Evolutionary conservation across 2,113 vertebrate species (phyloP).

Genomic region (Boulengerochromis microlepis): DNA sequence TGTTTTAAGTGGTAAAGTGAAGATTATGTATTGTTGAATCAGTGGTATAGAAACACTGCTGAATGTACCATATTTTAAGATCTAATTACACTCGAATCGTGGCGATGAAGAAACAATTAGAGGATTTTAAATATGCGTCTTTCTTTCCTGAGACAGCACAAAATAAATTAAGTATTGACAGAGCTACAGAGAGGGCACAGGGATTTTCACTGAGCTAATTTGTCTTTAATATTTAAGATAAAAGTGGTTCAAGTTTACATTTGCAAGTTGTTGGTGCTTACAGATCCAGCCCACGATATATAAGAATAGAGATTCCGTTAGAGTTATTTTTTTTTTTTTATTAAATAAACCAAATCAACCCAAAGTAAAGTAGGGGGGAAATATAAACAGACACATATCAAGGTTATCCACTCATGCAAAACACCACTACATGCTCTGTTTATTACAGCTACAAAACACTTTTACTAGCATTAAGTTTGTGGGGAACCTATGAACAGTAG

Average conservation of each 20-base stretch:
- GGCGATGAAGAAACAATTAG: slow-evolving; percentile 17
- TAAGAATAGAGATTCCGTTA: background rate
- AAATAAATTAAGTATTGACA: slow-evolving; percentile 52
- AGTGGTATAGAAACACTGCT: slow-evolving; percentile 2
- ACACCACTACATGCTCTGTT: background rate
- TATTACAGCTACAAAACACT: background rate
- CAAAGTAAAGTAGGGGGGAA: background rate
- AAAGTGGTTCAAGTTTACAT: background rate
- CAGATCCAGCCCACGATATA: background rate
- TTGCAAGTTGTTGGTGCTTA: background rate
- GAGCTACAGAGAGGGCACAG: background rate
- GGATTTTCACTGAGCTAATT: background rate
- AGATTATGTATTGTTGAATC: background rate
- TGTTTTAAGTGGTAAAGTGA: background rate
- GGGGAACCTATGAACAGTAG: background rate
- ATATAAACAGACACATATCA: background rate
- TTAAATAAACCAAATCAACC: background rate
- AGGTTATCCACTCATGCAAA: background rate
- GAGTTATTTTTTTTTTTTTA: background rate
- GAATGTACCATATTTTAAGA: background rate
- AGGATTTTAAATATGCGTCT: slow-evolving; percentile 20
- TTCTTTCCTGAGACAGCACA: slow-evolving; percentile 41
- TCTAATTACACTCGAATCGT: slow-evolving; percentile 13
- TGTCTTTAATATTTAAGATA: background rate
- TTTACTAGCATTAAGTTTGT: background rate